Evolutionary conservation across 2,797 vertebrate species (phyloP).

Genomic region (Podarcis siculus): DNA sequence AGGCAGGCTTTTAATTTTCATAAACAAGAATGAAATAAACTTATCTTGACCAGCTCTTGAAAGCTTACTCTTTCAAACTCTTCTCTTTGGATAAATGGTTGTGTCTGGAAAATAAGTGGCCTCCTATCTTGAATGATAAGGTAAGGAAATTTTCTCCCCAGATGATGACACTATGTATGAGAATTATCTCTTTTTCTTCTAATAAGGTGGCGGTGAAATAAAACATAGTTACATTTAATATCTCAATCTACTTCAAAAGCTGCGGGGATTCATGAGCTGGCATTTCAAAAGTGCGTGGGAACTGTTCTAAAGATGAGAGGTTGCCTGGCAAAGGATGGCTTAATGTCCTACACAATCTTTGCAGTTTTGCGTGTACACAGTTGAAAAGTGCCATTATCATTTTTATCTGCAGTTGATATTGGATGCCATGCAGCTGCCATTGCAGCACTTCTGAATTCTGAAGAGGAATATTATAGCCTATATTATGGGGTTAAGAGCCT

Average conservation of each 20-base stretch:
- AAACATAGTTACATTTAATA: background rate
- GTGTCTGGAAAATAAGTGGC: too few species aligned
- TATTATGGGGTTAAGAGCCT: background rate
- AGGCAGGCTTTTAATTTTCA: too few species aligned
- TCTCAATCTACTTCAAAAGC: conserved; percentile 17
- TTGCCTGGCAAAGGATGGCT: background rate
- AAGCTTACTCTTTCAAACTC: too few species aligned
- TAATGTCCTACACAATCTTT: background rate
- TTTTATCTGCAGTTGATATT: background rate
- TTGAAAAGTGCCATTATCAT: background rate
- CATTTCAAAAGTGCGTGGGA: background rate
- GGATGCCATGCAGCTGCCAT: background rate
- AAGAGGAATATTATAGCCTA: background rate
- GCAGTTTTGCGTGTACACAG: background rate
- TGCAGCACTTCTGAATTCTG: background rate
- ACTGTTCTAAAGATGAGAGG: background rate
- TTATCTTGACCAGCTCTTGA: too few species aligned
- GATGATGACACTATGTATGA: too few species aligned
- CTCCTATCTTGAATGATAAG: too few species aligned
- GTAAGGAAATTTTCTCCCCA: too few species aligned
- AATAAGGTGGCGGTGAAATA: too few species aligned
- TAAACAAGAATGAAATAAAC: too few species aligned
- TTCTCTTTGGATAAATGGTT: too few species aligned
- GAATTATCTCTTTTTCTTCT: too few species aligned
- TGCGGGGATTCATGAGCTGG: background rate